Percentiles rank a stretch among this genome's conserved stretches.
These are phyloP conservation scores for Oceanodroma tethys DNA, from an alignment of 2,113 vertebrate species.

Conservation along the genomic window DNA sequence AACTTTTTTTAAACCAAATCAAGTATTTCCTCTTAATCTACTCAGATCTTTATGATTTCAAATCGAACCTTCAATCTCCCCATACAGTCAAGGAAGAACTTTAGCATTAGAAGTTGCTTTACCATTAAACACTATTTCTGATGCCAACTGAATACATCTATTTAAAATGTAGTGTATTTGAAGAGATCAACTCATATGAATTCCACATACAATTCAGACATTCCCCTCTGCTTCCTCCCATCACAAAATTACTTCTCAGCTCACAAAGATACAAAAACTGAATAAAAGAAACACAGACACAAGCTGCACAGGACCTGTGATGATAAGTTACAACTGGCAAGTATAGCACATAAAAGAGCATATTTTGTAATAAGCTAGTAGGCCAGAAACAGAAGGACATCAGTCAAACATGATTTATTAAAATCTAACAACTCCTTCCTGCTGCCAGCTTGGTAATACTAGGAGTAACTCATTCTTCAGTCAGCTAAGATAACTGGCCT, in stretches of 20 bases:
- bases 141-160: neutral
- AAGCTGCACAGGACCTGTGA: neutral
- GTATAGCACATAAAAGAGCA: neutral
- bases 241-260: neutral
- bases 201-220: neutral
- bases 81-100: neutral
- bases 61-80: neutral
- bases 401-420: neutral
- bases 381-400: neutral
- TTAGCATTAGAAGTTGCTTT: neutral
- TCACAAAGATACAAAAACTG: neutral
- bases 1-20: neutral
- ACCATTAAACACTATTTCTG: neutral
- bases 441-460: neutral
- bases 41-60: neutral
- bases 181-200: neutral
- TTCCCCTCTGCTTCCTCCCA: neutral
- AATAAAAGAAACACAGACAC: neutral
- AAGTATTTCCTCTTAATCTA: neutral
- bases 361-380: neutral
- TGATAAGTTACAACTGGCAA: neutral
- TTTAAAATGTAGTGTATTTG: neutral
- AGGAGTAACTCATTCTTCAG: neutral
- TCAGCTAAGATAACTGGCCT: neutral
- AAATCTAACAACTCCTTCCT: neutral